Evolutionary conservation across 2,113 vertebrate genomes (phyloP).

Genomic region (Cranoglanis bouderius): DNA sequence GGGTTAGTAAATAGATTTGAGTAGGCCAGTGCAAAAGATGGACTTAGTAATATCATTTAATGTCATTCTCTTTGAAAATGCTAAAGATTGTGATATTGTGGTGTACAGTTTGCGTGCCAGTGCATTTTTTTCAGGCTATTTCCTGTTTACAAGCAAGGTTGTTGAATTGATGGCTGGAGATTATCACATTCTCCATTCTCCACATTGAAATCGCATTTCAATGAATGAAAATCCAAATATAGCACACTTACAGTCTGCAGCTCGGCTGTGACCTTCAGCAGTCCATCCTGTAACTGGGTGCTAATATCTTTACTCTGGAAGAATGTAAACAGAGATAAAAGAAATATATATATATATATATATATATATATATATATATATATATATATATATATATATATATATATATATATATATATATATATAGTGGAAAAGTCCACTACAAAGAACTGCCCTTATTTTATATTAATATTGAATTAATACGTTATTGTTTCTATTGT

Average conservation of each 20-base stretch:
- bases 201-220: no score
- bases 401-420: no score
- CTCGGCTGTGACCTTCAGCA: conserved; percentile 82
- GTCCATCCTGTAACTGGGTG: conserved; percentile 81
- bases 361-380: no score
- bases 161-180: no score
- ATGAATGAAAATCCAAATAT: background rate
- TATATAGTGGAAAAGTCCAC: no score
- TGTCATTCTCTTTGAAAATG: background rate
- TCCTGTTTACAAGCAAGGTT: background rate
- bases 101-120: background rate
- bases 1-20: background rate
- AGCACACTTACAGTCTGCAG: conserved; percentile 80
- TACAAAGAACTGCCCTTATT: no score
- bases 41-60: background rate
- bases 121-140: no score
- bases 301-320: conserved; percentile 84
- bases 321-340: conserved; percentile 27
- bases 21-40: background rate
- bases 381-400: no score
- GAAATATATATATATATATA: no score
- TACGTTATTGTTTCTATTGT: no score
- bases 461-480: background rate
- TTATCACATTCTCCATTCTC: no score
- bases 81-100: background rate